phyloP scores from a whole-genome alignment of 2,113 vertebrate species.

The Caranx ignobilis region DNA sequence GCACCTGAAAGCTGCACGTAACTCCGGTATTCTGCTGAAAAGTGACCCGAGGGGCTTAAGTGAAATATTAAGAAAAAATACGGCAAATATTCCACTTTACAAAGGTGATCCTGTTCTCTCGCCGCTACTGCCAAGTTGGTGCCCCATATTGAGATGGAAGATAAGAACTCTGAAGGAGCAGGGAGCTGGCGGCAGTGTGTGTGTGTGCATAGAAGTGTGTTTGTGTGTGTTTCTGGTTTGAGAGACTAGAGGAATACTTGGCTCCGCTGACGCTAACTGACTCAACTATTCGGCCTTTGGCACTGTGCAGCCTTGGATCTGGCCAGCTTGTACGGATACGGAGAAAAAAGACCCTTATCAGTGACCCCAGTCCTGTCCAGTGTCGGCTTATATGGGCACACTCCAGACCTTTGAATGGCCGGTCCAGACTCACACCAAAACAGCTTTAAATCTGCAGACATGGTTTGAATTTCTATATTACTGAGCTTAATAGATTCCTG shows the following conservation, averaged over 20 bases:
- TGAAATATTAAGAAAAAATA: constrained; percentile 42
- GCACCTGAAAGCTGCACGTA: background rate
- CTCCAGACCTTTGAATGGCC: constrained; percentile 10
- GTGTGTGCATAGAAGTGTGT: constrained; percentile 8
- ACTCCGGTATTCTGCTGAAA: constrained; percentile 9
- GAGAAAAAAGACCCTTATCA: constrained; percentile 49
- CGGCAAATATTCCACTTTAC: constrained; percentile 36
- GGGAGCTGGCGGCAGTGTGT: background rate
- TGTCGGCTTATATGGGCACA: constrained; percentile 49
- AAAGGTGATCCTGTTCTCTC: constrained; percentile 67
- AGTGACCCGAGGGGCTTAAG: constrained; percentile 27
- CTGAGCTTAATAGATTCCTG: background rate
- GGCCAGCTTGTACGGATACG: constrained; percentile 39
- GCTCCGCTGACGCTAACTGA: constrained; percentile 32
- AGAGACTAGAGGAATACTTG: constrained; percentile 40
- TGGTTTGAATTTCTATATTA: background rate
- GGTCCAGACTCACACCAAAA: constrained; percentile 21
- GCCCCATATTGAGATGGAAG: constrained; percentile 51
- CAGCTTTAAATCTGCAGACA: constrained; percentile 16
- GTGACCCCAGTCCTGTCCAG: constrained; percentile 40
- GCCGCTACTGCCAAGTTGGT: constrained; percentile 23
- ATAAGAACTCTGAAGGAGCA: constrained; percentile 37
- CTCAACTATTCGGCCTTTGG: constrained; percentile 57
- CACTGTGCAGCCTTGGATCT: constrained; percentile 19
- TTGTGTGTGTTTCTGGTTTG: constrained; percentile 23